phyloP scores from a whole-genome alignment of 2,888 invertebrate genomes.

The Liodrosophila aerea region DNA sequence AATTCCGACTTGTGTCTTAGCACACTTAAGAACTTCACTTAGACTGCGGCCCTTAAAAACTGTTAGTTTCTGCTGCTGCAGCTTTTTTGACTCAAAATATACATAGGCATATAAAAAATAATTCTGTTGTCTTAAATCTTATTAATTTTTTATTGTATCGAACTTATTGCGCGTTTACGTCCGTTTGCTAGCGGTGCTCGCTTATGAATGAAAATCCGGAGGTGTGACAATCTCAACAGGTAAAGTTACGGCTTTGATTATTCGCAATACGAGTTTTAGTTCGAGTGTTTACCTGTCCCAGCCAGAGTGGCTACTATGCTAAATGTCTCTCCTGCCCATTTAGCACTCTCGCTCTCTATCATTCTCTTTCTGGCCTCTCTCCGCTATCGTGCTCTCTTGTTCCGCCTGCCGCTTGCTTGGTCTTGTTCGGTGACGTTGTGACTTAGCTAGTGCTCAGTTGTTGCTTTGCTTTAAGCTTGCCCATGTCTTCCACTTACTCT shows the following conservation, averaged over 20 bases:
- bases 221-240: constrained; percentile 66
- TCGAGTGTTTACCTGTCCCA: constrained; percentile 35
- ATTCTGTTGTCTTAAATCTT: neutral
- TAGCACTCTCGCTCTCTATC: too few relatives aligned
- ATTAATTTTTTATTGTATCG: constrained; percentile 10
- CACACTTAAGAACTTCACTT: neutral
- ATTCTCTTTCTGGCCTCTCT: too few relatives aligned
- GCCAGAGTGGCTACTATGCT: too few relatives aligned
- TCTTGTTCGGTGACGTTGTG: too few relatives aligned
- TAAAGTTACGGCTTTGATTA: constrained; percentile 59
- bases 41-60: constrained; percentile 23
- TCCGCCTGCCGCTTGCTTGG: too few relatives aligned
- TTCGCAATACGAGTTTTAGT: constrained; percentile 26
- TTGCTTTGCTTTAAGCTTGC: neutral
- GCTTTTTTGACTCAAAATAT: constrained; percentile 17
- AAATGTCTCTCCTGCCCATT: too few relatives aligned
- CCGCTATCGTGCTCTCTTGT: too few relatives aligned
- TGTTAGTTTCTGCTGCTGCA: constrained; percentile 7
- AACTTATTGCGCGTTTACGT: constrained; percentile 63
- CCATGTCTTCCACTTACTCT: too few relatives aligned
- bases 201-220: constrained; percentile 81
- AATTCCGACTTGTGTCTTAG: constrained; percentile 6
- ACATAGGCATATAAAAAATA: neutral
- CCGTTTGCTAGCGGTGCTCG: constrained; percentile 81
- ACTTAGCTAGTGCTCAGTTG: neutral